Percentiles rank a stretch among this genome's conserved stretches.
These are phyloP conservation scores for Iphiclides podalirius DNA, from an alignment of 2,888 invertebrate genomes.

Conservation along the genomic window DNA sequence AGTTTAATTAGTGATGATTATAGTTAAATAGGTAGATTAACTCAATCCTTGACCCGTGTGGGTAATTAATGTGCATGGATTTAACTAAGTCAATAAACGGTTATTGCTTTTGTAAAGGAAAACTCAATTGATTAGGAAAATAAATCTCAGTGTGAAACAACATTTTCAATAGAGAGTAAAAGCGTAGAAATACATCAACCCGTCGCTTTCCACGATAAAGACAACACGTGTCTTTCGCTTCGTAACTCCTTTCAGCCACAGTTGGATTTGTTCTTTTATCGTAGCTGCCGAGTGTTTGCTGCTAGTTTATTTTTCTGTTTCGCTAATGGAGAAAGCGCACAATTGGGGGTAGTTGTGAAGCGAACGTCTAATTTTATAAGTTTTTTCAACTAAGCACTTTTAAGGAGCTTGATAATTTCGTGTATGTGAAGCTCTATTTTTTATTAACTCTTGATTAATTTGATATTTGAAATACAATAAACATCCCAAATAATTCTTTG, in stretches of 20 bases:
- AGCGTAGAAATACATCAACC: background rate
- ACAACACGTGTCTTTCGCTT: constrained; percentile 3
- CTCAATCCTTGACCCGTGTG: no score
- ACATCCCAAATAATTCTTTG: no score
- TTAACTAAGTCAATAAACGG: no score
- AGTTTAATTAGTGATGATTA: no score
- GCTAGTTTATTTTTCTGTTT: background rate
- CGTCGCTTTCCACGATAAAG: background rate
- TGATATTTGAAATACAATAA: no score
- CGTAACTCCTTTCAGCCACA: background rate
- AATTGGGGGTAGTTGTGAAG: background rate
- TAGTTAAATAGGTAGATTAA: no score
- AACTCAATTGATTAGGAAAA: background rate
- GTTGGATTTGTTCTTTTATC: constrained; percentile 4
- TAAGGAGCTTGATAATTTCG: no score
- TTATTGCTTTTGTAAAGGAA: background rate
- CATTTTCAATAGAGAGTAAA: background rate
- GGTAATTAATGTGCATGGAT: no score
- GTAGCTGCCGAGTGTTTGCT: background rate
- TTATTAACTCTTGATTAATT: no score
- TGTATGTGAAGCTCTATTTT: no score
- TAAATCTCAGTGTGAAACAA: background rate
- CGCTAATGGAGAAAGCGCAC: background rate
- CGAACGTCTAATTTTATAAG: background rate
- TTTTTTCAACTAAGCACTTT: background rate